Conservation (phyloP, 2,113 vertebrate species). For the Hippocampus comes region DNA sequence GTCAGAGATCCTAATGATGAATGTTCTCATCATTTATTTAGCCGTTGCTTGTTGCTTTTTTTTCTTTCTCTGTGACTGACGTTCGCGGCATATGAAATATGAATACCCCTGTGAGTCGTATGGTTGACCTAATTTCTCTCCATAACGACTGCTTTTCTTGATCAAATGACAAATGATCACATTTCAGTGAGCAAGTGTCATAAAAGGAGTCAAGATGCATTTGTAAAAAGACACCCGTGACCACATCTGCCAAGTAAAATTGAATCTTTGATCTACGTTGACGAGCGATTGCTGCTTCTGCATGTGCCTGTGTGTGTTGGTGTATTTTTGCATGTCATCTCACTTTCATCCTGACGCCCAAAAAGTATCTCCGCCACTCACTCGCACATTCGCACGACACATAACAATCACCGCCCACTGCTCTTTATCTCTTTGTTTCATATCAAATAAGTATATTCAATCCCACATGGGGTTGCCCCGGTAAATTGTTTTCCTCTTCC, state of each 20-base stretch:
- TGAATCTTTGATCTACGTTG: constrained; percentile 54
- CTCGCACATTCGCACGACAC: not conserved
- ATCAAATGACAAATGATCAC: constrained; percentile 48
- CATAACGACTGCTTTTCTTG: constrained; percentile 44
- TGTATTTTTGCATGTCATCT: constrained; percentile 15
- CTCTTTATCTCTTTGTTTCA: not conserved
- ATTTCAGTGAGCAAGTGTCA: constrained; percentile 48
- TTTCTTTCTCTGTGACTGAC: constrained; percentile 15
- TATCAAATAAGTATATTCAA: not conserved
- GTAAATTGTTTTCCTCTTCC: not conserved
- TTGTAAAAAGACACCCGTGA: constrained; percentile 62
- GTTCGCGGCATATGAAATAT: not conserved
- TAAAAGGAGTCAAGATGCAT: constrained; percentile 56
- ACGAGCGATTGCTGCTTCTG: constrained; percentile 31
- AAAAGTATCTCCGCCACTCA: not conserved
- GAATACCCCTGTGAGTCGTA: not conserved
- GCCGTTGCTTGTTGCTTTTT: constrained; percentile 19
- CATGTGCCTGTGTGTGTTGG: constrained; percentile 21
- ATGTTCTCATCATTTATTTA: constrained; percentile 44
- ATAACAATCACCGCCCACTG: not conserved
- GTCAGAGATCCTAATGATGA: constrained; percentile 45
- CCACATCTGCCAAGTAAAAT: constrained; percentile 48
- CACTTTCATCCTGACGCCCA: constrained; percentile 4
- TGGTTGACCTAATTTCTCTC: constrained; percentile 45
- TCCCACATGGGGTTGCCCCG: not conserved